These are phyloP conservation scores for Epizoanthus scotinus DNA, from an alignment of 92 coral and sea anemone genomes.

Conservation along the genomic window DNA sequence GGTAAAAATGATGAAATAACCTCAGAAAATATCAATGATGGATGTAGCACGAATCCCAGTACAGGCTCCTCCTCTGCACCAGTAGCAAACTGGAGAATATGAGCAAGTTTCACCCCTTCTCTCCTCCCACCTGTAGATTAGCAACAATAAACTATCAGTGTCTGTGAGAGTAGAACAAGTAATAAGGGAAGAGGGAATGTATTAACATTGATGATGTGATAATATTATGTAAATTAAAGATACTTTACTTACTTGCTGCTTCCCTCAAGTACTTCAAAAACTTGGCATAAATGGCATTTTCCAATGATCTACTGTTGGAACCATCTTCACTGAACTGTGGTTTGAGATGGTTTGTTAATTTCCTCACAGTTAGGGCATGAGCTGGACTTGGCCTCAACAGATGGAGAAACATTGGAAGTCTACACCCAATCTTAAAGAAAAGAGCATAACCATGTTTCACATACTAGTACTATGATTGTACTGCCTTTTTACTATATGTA, in stretches of 20 bases:
- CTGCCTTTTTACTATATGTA: no score
- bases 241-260: constrained; percentile 79
- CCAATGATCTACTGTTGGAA: constrained; percentile 56
- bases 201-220: background rate
- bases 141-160: constrained; percentile 29
- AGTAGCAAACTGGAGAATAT: constrained; percentile 65
- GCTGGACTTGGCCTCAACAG: constrained; percentile 40
- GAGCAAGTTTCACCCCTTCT: constrained; percentile 50
- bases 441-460: constrained; percentile 9
- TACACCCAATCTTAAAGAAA: constrained; percentile 53
- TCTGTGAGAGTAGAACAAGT: background rate
- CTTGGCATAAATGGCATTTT: constrained; percentile 53
- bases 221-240: background rate
- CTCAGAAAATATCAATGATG: constrained; percentile 48
- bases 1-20: constrained; percentile 46
- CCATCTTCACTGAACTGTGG: constrained; percentile 65
- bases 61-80: constrained; percentile 77
- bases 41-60: constrained; percentile 66
- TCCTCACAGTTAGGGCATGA: constrained; percentile 49
- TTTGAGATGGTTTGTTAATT: constrained; percentile 49
- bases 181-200: background rate
- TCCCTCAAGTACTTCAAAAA: constrained; percentile 70
- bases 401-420: constrained; percentile 56
- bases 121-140: constrained; percentile 70
- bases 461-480: background rate